A percentile compares a stretch with the other conserved stretches of the same genome.
Conservation (phyloP, 1,140 invertebrate species). For the Lithobius niger region DNA sequence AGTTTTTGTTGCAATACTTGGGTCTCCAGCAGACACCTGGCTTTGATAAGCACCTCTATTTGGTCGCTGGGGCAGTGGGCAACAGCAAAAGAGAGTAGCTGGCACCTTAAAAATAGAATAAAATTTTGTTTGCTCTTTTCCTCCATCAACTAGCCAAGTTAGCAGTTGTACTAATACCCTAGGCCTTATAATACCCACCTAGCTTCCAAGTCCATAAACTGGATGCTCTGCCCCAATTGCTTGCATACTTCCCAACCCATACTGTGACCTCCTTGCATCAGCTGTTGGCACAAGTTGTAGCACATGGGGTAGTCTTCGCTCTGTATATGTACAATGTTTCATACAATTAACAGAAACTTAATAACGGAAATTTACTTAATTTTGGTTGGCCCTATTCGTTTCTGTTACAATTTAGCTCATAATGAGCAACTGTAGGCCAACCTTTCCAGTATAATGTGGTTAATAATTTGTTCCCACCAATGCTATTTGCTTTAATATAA, state of each 20-base stretch:
- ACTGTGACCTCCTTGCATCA: constrained; percentile 25
- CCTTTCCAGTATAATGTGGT: neutral
- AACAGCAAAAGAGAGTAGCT: constrained; percentile 40
- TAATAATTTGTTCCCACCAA: neutral
- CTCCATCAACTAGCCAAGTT: neutral
- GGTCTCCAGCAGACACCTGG: constrained; percentile 29
- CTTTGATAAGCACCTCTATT: constrained; percentile 39
- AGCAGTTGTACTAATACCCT: too few species aligned
- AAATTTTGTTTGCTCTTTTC: neutral
- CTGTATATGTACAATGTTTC: constrained; percentile 22
- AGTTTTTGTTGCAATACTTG: constrained; percentile 21
- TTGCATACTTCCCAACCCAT: constrained; percentile 33
- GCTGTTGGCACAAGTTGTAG: constrained; percentile 25
- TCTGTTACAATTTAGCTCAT: neutral
- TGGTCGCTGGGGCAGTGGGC: constrained; percentile 40
- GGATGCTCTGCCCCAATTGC: constrained; percentile 35
- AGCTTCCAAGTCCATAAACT: constrained; percentile 38
- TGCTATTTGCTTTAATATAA: too few species aligned
- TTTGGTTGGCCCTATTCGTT: constrained; percentile 4
- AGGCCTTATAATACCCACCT: too few species aligned
- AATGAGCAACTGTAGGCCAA: neutral
- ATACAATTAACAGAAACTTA: constrained; percentile 18
- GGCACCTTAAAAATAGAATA: constrained; percentile 18
- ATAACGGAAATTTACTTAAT: constrained; percentile 13
- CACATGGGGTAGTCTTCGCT: constrained; percentile 29